Conservation (phyloP, 2,797 vertebrate genomes). For the Picus viridis region DNA sequence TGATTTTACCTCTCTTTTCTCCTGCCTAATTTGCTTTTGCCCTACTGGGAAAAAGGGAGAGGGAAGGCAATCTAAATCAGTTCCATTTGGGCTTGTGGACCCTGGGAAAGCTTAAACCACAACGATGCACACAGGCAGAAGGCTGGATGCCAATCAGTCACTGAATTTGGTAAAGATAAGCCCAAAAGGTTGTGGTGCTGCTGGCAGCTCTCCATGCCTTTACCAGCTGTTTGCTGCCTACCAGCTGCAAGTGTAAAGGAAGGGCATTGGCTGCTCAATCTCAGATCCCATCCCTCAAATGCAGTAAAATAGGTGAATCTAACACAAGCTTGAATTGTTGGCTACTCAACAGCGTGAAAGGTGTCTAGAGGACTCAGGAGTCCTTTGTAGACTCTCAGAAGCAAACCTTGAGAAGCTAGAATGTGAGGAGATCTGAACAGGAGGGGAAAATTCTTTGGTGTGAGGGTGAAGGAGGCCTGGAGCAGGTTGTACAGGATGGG, state of each 20-base stretch:
- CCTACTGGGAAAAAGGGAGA: too few relatives aligned
- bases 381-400: not conserved
- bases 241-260: not conserved
- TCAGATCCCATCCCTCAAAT: not conserved
- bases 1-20: too few relatives aligned
- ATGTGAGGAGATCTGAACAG: too few relatives aligned
- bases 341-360: not conserved
- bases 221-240: not conserved
- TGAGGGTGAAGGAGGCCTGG: too few relatives aligned
- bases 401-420: too few relatives aligned
- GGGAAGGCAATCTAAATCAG: too few relatives aligned
- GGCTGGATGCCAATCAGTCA: not conserved
- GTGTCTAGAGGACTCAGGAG: not conserved
- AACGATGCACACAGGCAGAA: not conserved
- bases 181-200: not conserved
- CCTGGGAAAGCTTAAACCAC: too few relatives aligned
- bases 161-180: not conserved
- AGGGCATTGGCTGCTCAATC: not conserved
- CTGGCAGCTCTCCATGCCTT: not conserved
- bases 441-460: too few relatives aligned
- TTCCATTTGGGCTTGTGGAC: too few relatives aligned
- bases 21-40: too few relatives aligned
- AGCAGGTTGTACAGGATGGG: too few relatives aligned
- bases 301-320: fast-evolving
- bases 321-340: not conserved